Conservation (phyloP, 2,113 vertebrate species). For the Pygoscelis antarcticus region DNA sequence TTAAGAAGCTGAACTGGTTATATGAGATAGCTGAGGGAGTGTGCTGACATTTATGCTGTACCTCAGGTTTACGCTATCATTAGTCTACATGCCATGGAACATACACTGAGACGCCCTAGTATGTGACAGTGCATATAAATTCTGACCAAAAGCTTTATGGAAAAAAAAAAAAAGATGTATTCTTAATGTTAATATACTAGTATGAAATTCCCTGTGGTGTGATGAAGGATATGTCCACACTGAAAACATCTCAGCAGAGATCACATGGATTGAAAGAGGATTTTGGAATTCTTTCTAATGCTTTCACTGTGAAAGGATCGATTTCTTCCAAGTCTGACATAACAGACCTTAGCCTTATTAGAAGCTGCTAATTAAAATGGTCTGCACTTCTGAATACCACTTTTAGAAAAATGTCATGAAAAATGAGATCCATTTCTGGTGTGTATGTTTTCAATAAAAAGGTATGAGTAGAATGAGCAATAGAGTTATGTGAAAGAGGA, state of each 20-base stretch:
- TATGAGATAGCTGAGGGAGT: background rate
- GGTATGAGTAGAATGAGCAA: background rate
- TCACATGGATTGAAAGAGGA: background rate
- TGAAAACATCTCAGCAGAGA: background rate
- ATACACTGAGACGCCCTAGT: background rate
- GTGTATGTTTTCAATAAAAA: background rate
- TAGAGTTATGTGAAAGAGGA: background rate
- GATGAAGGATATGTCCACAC: background rate
- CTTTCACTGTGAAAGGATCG: background rate
- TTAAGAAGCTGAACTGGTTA: conserved; percentile 28
- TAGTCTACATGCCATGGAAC: background rate
- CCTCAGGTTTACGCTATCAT: background rate
- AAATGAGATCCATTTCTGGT: background rate
- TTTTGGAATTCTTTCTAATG: background rate
- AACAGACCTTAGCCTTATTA: background rate
- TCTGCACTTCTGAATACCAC: background rate
- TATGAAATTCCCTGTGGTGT: background rate
- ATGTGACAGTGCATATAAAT: background rate
- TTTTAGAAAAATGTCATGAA: background rate
- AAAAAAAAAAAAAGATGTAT: background rate
- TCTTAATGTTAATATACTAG: background rate
- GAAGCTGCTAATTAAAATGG: background rate
- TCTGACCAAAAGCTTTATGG: background rate
- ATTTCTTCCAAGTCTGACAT: background rate
- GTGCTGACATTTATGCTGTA: background rate